A percentile compares a stretch with the other conserved stretches of the same genome.
Evolutionary conservation across 2,797 vertebrate genomes (phyloP).

Genomic region (Hydrophis major): DNA sequence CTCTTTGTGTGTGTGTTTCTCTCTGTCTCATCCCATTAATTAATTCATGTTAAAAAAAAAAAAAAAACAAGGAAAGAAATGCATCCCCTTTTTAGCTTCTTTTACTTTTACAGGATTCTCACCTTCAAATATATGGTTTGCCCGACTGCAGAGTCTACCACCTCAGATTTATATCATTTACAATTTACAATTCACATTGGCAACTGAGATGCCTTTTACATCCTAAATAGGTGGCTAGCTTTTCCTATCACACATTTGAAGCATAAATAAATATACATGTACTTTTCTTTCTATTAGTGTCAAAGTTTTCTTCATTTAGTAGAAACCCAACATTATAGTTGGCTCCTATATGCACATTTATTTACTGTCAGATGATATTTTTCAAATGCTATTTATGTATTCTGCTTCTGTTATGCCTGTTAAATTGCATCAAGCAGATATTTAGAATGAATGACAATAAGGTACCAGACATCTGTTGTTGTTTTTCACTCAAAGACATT

Average conservation of each 20-base stretch:
- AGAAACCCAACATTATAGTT: slow-evolving; percentile 43
- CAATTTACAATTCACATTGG: neutral
- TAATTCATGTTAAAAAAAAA: neutral
- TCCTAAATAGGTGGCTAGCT: neutral
- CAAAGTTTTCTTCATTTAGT: slow-evolving; percentile 42
- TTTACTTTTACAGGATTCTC: neutral
- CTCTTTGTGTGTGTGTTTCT: neutral
- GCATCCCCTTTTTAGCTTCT: neutral
- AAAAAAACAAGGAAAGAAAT: neutral
- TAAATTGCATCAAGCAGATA: slow-evolving; percentile 56
- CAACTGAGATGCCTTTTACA: neutral
- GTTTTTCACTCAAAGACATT: slow-evolving; percentile 56
- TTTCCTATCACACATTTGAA: neutral
- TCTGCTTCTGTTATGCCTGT: slow-evolving; percentile 58
- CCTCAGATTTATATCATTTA: neutral
- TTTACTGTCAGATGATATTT: slow-evolving; percentile 52
- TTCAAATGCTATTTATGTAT: slow-evolving; percentile 56
- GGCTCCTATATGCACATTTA: slow-evolving; percentile 37
- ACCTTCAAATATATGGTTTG: neutral
- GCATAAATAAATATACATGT: neutral
- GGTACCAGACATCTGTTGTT: slow-evolving; percentile 63
- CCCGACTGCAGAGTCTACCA: neutral
- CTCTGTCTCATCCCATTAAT: neutral
- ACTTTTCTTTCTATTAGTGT: neutral
- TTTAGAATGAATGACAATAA: slow-evolving; percentile 57